Evolutionary conservation across 2,888 invertebrate genomes (phyloP), one percentile per base, ranked within the genome.

Genomic region (Unio delphinus): DNA sequence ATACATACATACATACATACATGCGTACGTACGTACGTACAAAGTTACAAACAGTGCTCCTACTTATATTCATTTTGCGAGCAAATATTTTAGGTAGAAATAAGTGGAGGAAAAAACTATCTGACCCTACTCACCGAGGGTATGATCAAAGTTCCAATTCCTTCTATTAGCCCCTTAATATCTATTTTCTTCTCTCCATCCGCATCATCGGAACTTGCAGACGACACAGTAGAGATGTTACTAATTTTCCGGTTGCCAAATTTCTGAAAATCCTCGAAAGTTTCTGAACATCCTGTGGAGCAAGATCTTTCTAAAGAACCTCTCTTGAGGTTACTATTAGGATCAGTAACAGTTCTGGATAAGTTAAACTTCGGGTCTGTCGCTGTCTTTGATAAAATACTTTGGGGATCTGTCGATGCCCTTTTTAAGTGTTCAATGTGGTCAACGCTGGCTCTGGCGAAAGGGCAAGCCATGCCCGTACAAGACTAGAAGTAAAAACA

Each of bases 141-240:
- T 62, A 87, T 74, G 4, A 87, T 79, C 6, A 87, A 76, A 0
- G 87, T 85, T 11, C 87, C 87, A 15, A 85, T 82, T 55, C 82
- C 83, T 67, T 87, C 87, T 58, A 86, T 83, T 23, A 87, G 73
- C 1, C 82, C 77, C 7, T 79, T 69, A 55, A 87, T 65, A 62
- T 84, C 85, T 26, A 87, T 73, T 65, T 83, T 85, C 74, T 72
- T 74, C 64, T 82, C 85, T 5, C 69, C 74, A 8, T 81, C 82
- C n/a, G 72, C 65, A 55, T 79, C 80, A 55, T 85, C 86, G 1
- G 83, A 86, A 0, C 83, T 81, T 11, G 76, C 71, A 6, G 84
- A 84, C 5, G 85, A 85, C 4, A 79, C 72, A 8, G 72, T 79
- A 7, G 86, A 86, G 23, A 83, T 80, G 64, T 80, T 81, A 65